phyloP scores from a whole-genome alignment of 2,888 invertebrate species.

The Plutella xylostella region DNA sequence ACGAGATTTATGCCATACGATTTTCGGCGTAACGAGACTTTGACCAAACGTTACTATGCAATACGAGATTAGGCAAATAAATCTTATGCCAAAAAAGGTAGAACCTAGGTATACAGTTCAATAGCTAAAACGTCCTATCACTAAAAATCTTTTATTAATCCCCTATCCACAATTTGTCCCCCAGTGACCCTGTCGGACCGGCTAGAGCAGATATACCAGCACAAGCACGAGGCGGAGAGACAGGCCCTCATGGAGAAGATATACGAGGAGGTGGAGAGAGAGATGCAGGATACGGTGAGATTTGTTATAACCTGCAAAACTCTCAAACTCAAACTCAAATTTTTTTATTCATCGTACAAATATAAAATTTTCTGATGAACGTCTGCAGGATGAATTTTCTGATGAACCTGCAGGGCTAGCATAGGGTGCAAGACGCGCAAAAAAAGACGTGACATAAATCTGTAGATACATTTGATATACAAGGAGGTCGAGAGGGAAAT shows the following conservation, averaged over 20 bases:
- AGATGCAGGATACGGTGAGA: constrained; percentile 48
- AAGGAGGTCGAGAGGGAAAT: no score
- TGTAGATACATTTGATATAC: neutral
- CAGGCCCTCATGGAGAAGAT: constrained; percentile 57
- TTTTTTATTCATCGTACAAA: no score
- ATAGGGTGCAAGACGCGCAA: no score
- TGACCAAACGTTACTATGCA: no score
- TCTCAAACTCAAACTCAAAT: no score
- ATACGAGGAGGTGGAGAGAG: constrained; percentile 60
- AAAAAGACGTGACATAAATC: neutral
- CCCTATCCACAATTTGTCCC: constrained; percentile 17
- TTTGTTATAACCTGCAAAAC: neutral
- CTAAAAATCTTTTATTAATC: no score
- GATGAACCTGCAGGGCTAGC: constrained; percentile 2
- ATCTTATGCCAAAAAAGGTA: no score
- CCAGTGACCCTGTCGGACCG: constrained; percentile 57
- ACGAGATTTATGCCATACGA: no score
- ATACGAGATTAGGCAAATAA: no score
- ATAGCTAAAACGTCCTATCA: no score
- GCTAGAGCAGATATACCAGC: constrained; percentile 43
- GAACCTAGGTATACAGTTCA: no score
- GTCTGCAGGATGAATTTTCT: neutral
- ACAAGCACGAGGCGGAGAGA: constrained; percentile 52
- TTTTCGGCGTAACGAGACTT: no score
- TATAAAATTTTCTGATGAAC: neutral